Conservation (phyloP, 2,888 invertebrate genomes). For the Diaprepes abbreviatus region DNA sequence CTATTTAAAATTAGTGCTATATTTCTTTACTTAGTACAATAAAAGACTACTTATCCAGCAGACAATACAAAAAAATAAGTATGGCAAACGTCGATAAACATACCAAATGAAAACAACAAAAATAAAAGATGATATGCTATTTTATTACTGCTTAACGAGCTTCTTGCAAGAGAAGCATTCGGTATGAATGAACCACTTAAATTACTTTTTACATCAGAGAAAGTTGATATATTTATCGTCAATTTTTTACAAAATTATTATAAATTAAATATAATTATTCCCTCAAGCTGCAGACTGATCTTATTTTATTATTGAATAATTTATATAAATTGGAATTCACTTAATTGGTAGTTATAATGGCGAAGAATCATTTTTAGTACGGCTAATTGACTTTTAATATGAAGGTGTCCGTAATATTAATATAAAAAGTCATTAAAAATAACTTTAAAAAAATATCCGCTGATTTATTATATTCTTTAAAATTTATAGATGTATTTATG, state of each 20-base stretch:
- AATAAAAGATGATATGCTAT: neutral
- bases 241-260: slow-evolving; percentile 29
- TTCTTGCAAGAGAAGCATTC: neutral
- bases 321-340: slow-evolving; percentile 15
- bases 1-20: too few species aligned
- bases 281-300: slow-evolving; percentile 22
- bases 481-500: too few species aligned
- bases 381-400: slow-evolving; percentile 20
- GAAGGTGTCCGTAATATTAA: slow-evolving; percentile 9
- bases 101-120: slow-evolving; percentile 61
- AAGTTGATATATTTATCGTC: slow-evolving; percentile 23
- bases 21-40: too few species aligned
- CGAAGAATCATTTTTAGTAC: neutral
- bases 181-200: slow-evolving; percentile 18
- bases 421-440: slow-evolving; percentile 9
- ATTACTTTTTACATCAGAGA: slow-evolving; percentile 24
- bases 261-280: slow-evolving; percentile 35
- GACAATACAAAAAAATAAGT: too few species aligned
- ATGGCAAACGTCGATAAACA: too few species aligned
- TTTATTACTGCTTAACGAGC: slow-evolving; percentile 21
- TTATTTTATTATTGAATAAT: slow-evolving; percentile 20
- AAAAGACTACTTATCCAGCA: too few species aligned
- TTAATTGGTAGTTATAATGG: slow-evolving; percentile 25
- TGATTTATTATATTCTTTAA: slow-evolving; percentile 2
- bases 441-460: neutral